Percentiles rank a stretch among this genome's conserved stretches.
These are phyloP conservation scores for Uropetala carovei DNA, from an alignment of 2,888 invertebrate genomes.

Conservation along the genomic window DNA sequence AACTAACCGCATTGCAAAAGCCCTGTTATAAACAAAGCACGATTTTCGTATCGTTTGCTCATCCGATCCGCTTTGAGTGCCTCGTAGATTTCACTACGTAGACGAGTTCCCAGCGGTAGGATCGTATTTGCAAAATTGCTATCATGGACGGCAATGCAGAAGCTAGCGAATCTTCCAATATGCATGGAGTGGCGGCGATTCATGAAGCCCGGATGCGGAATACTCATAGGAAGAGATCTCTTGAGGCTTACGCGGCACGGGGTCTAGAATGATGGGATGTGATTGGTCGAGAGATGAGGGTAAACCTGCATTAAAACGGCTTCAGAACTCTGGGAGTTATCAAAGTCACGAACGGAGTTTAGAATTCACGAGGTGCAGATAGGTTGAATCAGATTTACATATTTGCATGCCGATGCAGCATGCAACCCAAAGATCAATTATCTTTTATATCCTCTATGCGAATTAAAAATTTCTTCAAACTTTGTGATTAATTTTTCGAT, in stretches of 20 bases:
- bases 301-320: neutral
- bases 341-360: neutral
- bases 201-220: neutral
- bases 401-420: too few species aligned
- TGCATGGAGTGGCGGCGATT: neutral
- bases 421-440: too few species aligned
- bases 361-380: too few species aligned
- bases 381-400: too few species aligned
- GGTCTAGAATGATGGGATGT: neutral
- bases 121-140: neutral
- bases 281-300: neutral
- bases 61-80: neutral
- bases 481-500: too few species aligned
- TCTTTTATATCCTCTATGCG: too few species aligned
- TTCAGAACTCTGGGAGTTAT: neutral
- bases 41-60: too few species aligned
- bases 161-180: neutral
- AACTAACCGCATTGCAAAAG: too few species aligned
- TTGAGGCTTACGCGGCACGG: neutral
- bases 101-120: neutral
- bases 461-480: too few species aligned
- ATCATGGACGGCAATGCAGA: neutral
- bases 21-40: too few species aligned
- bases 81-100: neutral
- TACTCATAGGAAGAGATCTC: constrained; percentile 3